Evolutionary conservation across 2,797 vertebrate species (phyloP).

Genomic region (Chanos chanos): DNA sequence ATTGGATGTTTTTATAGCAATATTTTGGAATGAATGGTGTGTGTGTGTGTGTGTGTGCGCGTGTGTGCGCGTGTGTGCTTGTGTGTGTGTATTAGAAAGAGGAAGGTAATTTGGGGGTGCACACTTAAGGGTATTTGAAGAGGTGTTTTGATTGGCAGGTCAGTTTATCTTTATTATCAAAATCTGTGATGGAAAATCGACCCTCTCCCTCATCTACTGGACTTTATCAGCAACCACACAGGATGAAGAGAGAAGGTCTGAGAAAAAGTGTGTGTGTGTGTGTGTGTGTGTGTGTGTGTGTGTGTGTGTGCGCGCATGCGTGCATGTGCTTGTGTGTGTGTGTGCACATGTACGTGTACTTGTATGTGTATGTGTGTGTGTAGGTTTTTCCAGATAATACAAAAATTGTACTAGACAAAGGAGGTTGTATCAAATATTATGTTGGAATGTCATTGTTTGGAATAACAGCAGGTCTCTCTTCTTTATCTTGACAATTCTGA

Average conservation of each 20-base stretch:
- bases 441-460: too few species aligned
- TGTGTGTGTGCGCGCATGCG: background rate
- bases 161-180: constrained; percentile 73
- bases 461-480: too few species aligned
- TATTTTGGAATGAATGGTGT: too few species aligned
- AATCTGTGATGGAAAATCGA: constrained; percentile 72
- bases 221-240: background rate
- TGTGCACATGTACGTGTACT: background rate
- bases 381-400: too few species aligned
- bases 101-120: too few species aligned
- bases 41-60: too few species aligned
- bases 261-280: background rate
- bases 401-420: background rate
- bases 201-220: too few species aligned
- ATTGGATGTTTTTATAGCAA: too few species aligned
- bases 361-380: too few species aligned
- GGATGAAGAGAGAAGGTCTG: background rate
- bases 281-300: background rate
- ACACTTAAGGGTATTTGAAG: constrained; percentile 54
- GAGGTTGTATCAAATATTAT: background rate
- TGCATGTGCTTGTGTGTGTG: background rate
- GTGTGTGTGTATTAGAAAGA: too few species aligned
- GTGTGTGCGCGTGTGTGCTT: too few species aligned
- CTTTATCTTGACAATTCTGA: too few species aligned
- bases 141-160: constrained; percentile 61